Base-by-base conservation (phyloP, 2,797 vertebrate species). In the Manis pentadactyla region DNA sequence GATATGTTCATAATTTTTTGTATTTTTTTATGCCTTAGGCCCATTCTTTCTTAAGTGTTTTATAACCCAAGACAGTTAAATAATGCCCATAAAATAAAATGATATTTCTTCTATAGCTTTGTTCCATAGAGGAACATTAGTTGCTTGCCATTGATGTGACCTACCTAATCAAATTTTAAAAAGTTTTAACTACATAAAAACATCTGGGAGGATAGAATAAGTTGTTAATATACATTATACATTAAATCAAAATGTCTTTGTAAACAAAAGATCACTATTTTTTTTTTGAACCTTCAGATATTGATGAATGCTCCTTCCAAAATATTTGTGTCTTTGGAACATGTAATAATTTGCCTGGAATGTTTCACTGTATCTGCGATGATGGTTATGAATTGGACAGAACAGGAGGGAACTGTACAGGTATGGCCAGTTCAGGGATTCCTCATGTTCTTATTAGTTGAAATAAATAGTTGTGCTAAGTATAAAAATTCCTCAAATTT, bases 241-340 rank as follows among this genome's bases (percentile, higher is more conserved):
- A n/a, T 77, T 94, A 95, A 59, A 69, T 87, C 11, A 78, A 94
- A 81, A 42, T 77, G 11, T 59, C 17, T 75, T 95, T 89, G 4
- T 82, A 74, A 96, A 74, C 9, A 90, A 86, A n/a, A 59, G n/a
- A 66, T 74, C 49, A 25, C 69, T 71, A 1, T 88, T 69, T 34
- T 77, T 77, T 89, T 94, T 75, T 73, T 59, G 5, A 46, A 75
- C 98, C 73, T 98, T 91, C 97, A 99, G 99, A 99, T 98, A 99
- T 98, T 0, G 98, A 99, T 93, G 99, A 99, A 96, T 99, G 99
- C 83, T 98, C 98, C 95, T 99, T 99, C 95, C 99, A 99, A 97
- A 99, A 99, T 71, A 99, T 99, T 84, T 99, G 99, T 97, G 98
- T 99, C 18, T 99, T 99, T 98, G 99, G 99, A 93, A 99, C 98